Evolutionary conservation across 2,113 vertebrate species (phyloP).

Genomic region (Brachyhypopomus gauderio): DNA sequence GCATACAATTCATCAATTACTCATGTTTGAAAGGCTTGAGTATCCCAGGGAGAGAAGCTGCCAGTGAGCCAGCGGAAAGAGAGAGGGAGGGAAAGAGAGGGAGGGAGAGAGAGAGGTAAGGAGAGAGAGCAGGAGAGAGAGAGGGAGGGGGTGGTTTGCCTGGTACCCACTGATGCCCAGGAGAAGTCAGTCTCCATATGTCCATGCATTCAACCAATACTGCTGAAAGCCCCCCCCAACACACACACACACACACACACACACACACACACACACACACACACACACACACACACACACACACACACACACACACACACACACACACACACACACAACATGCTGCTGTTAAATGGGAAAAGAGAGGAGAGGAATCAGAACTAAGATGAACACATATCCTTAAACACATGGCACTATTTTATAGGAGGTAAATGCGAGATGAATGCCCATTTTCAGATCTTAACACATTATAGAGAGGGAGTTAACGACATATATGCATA

Average conservation of each 20-base stretch:
- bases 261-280: constrained; percentile 23
- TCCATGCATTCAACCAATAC: constrained; percentile 53
- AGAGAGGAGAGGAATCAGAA: not conserved
- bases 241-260: constrained; percentile 32
- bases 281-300: no score
- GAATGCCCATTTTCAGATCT: not conserved
- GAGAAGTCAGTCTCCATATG: constrained; percentile 76
- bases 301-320: no score
- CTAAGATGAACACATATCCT: not conserved
- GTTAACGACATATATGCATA: not conserved
- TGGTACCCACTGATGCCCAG: constrained; percentile 61
- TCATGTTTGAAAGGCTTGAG: constrained; percentile 80
- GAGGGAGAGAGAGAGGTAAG: constrained; percentile 19
- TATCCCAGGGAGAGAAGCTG: constrained; percentile 71
- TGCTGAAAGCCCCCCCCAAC: constrained; percentile 43
- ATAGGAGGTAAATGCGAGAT: no score
- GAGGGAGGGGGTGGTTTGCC: constrained; percentile 39
- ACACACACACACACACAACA: not conserved
- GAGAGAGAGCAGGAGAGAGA: constrained; percentile 21
- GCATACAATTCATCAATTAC: constrained; percentile 87
- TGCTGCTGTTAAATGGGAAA: not conserved
- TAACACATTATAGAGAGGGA: not conserved
- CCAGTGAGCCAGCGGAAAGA: constrained; percentile 69
- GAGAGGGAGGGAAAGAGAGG: constrained; percentile 35
- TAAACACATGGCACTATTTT: no score